Evolutionary conservation across 2,888 invertebrate species (phyloP).

Genomic region (Pherbina coryleti): DNA sequence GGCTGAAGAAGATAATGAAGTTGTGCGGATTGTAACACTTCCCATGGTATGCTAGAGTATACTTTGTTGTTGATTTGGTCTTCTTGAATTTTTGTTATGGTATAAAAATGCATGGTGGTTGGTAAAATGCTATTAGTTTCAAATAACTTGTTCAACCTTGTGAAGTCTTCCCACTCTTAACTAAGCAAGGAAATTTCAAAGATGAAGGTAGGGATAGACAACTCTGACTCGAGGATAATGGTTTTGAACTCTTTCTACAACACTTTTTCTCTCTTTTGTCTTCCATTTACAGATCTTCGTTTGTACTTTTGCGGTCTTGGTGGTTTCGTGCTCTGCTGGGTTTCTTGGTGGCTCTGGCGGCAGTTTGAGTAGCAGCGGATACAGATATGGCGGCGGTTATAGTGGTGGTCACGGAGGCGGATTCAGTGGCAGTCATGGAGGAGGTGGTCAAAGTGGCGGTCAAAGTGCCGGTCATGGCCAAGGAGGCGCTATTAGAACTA

Average conservation of each 20-base stretch:
- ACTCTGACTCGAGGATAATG: neutral
- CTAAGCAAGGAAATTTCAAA: constrained; percentile 42
- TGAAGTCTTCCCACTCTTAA: constrained; percentile 22
- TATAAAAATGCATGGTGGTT: constrained; percentile 42
- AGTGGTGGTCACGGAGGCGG: constrained; percentile 8
- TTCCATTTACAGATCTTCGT: constrained; percentile 43
- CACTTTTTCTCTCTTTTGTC: neutral
- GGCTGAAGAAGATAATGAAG: neutral
- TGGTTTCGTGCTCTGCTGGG: constrained; percentile 44
- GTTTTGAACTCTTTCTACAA: neutral
- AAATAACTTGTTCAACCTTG: constrained; percentile 36
- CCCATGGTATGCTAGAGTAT: neutral
- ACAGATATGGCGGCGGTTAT: constrained; percentile 8
- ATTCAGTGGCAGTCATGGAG: constrained; percentile 33
- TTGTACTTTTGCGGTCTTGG: constrained; percentile 45
- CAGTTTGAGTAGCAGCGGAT: constrained; percentile 26
- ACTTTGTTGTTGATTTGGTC: neutral
- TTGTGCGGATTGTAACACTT: neutral
- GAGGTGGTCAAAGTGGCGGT: neutral
- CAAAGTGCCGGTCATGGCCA: neutral
- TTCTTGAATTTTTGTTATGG: constrained; percentile 41
- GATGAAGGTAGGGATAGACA: constrained; percentile 42
- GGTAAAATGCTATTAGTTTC: constrained; percentile 40
- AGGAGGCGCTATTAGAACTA: constrained; percentile 37
- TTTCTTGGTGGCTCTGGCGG: constrained; percentile 33